A percentile compares a stretch with the other conserved stretches of the same genome.
Conservation (phyloP, 2,888 invertebrate genomes). For the Enchytraeus crypticus region DNA sequence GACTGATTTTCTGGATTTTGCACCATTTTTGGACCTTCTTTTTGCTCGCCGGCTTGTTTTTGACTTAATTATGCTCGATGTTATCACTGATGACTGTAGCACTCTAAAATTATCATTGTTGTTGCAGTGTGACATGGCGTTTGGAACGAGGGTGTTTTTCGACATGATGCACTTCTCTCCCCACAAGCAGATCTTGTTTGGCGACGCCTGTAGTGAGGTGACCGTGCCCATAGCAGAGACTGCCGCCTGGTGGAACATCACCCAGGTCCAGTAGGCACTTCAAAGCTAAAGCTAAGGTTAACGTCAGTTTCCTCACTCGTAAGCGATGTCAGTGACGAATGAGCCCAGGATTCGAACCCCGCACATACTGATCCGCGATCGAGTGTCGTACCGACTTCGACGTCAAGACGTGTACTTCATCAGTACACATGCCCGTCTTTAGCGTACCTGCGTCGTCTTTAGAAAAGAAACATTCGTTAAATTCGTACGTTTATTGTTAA, state of each 20-base stretch:
- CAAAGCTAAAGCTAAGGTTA: no score
- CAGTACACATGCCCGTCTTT: no score
- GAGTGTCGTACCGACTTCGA: not conserved
- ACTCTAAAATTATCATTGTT: no score
- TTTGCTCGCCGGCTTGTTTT: no score
- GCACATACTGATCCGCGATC: no score
- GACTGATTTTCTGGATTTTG: no score
- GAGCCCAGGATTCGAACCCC: no score
- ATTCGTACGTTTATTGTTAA: not conserved
- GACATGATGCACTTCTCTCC: conserved; percentile 44
- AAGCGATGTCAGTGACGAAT: no score
- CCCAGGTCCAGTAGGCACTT: conserved; percentile 65
- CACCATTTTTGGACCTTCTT: no score
- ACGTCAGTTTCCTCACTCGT: no score
- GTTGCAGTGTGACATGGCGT: conserved; percentile 45
- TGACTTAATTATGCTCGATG: no score
- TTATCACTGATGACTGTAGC: no score
- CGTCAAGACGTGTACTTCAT: not conserved
- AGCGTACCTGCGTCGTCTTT: not conserved
- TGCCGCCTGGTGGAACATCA: conserved; percentile 91
- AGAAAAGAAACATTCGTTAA: not conserved
- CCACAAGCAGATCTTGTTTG: conserved; percentile 84
- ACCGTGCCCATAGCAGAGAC: conserved; percentile 95
- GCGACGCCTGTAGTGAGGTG: conserved; percentile 89
- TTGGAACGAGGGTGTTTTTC: conserved; percentile 44